These are phyloP conservation scores for Micronisus gabar DNA, from an alignment of 2,113 vertebrate genomes.

Conservation along the genomic window DNA sequence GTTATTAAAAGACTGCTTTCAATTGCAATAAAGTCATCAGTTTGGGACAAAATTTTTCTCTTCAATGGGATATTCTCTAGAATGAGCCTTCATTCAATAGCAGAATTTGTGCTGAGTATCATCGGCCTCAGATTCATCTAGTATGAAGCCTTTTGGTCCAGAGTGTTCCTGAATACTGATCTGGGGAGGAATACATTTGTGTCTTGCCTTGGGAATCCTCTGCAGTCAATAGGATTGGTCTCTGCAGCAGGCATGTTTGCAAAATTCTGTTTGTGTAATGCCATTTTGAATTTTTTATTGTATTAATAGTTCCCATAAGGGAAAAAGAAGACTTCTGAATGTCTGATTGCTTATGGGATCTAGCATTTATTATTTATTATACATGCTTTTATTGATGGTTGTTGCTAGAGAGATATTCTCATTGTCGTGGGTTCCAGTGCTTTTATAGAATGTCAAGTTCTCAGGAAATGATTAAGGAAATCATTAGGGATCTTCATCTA, in stretches of 20 bases:
- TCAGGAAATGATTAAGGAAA: not conserved
- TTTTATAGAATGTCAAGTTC: not conserved
- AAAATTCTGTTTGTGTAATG: not conserved
- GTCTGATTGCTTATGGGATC: not conserved
- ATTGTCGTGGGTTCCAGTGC: not conserved
- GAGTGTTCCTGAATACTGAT: not conserved
- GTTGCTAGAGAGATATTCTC: not conserved
- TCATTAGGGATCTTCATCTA: not conserved
- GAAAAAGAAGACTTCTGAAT: not conserved
- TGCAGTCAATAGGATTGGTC: not conserved
- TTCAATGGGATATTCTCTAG: not conserved
- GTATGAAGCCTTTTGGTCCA: not conserved
- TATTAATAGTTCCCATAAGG: not conserved
- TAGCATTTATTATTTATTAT: conserved; percentile 14
- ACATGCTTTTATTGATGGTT: not conserved
- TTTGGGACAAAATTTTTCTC: not conserved
- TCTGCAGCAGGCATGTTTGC: not conserved
- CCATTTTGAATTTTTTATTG: not conserved
- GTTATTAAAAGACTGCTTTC: not conserved
- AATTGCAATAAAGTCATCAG: not conserved
- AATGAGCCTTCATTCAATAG: not conserved
- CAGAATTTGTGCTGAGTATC: not conserved
- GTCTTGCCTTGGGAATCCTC: not conserved
- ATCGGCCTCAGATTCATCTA: not conserved
- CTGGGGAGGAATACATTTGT: not conserved